Evolutionary conservation across 2,113 vertebrate genomes (phyloP).

Genomic region (Archocentrus centrarchus): DNA sequence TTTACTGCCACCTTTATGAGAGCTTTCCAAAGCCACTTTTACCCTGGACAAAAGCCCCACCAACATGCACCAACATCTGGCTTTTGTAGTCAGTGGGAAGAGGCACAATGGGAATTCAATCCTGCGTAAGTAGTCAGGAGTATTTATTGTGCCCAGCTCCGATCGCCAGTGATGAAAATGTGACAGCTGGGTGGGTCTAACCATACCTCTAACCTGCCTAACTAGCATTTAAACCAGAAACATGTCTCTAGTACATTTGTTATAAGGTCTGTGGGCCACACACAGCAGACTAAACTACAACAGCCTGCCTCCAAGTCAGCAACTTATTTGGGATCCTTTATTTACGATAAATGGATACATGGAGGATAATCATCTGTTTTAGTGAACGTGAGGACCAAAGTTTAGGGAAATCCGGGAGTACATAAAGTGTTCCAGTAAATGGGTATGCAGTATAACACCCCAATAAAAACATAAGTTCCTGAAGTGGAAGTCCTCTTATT

Average conservation of each 20-base stretch:
- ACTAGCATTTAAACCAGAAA: not conserved
- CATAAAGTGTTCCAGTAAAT: too few species aligned
- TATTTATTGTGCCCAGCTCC: not conserved
- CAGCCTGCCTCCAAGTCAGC: not conserved
- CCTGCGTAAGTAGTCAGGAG: not conserved
- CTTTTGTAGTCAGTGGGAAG: not conserved
- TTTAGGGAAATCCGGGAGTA: too few species aligned
- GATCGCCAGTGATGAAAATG: too few species aligned
- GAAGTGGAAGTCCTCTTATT: not conserved
- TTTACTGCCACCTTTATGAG: not conserved
- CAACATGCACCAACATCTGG: not conserved
- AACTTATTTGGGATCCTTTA: not conserved
- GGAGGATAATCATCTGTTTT: not conserved
- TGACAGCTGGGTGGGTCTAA: too few species aligned
- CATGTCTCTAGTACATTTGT: not conserved
- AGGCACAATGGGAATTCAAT: not conserved
- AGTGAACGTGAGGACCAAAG: too few species aligned
- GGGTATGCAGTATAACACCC: too few species aligned
- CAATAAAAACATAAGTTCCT: not conserved
- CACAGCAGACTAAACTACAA: not conserved
- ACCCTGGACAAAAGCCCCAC: not conserved
- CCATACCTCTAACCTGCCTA: not conserved
- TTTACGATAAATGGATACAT: conserved; percentile 2
- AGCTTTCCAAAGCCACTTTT: not conserved
- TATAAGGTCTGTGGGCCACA: not conserved